These are phyloP conservation scores for Diaperis boleti DNA, from an alignment of 2,888 invertebrate genomes.

Conservation along the genomic window DNA sequence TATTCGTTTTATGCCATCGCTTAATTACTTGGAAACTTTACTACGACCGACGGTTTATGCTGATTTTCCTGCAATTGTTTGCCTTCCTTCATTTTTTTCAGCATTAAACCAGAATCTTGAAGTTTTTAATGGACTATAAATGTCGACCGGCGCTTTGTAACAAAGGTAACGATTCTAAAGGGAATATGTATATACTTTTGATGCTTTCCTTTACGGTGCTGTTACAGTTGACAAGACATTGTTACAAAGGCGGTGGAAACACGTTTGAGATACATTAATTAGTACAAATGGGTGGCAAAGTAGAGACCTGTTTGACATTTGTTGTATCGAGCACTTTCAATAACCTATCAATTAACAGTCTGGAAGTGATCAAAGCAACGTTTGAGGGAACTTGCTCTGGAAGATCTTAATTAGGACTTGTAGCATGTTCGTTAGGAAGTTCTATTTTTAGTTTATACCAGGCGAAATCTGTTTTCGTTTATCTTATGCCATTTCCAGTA, in stretches of 20 bases:
- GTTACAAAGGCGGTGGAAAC: background rate
- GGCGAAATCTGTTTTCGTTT: too few relatives aligned
- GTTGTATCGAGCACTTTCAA: background rate
- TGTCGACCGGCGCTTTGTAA: background rate
- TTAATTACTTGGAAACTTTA: conserved; percentile 10
- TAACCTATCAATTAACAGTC: background rate
- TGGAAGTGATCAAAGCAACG: background rate
- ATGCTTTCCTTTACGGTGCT: background rate
- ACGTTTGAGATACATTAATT: background rate
- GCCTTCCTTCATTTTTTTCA: background rate
- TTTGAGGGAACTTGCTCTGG: background rate
- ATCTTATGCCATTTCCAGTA: too few relatives aligned
- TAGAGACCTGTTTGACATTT: background rate
- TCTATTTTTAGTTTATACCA: too few relatives aligned
- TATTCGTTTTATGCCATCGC: conserved; percentile 15
- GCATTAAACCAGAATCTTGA: background rate
- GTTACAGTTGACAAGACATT: background rate
- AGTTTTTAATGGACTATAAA: background rate
- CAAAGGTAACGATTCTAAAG: background rate
- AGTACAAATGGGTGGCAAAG: too few relatives aligned
- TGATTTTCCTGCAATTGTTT: background rate
- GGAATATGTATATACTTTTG: background rate
- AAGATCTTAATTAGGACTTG: background rate
- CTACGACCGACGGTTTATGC: background rate
- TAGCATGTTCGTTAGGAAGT: too few relatives aligned